These are phyloP conservation scores for Turritopsis rubra DNA, from an alignment of 30 jellyfish, hydroid and myxozoan species.

Conservation along the genomic window DNA sequence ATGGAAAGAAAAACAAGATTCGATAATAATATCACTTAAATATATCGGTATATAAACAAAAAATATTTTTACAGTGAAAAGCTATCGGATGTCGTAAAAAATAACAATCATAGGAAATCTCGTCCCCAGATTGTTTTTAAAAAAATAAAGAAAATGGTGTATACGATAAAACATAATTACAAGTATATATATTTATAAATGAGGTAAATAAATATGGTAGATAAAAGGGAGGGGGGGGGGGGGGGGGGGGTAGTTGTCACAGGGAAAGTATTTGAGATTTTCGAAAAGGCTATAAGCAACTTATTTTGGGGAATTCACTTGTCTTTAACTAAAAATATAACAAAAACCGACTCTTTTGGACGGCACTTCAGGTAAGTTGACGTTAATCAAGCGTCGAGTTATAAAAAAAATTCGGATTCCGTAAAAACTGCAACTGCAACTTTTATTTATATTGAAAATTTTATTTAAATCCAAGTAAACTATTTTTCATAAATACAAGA, in stretches of 20 bases:
- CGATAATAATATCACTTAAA: too few species aligned
- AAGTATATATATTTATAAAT: background rate
- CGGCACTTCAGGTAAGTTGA: too few species aligned
- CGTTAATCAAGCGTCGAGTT: too few species aligned
- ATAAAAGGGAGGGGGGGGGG: too few species aligned
- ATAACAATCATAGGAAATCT: background rate
- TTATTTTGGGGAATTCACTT: too few species aligned
- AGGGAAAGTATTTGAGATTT: too few species aligned
- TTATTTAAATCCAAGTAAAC: background rate
- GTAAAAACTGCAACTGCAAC: background rate
- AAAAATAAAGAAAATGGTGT: background rate
- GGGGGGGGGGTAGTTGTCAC: background rate
- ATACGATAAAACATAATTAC: background rate
- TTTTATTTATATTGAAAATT: background rate
- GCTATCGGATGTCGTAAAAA: background rate
- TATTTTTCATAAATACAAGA: background rate
- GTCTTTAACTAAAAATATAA: too few species aligned
- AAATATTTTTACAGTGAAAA: background rate
- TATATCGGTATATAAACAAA: background rate
- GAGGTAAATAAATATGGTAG: background rate
- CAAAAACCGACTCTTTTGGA: too few species aligned
- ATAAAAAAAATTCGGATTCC: too few species aligned
- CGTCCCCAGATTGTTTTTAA: background rate
- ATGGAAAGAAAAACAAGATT: background rate
- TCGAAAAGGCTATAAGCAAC: too few species aligned